phyloP scores from a whole-genome alignment of 2,797 vertebrate species.

The Neostethus bicornis region DNA sequence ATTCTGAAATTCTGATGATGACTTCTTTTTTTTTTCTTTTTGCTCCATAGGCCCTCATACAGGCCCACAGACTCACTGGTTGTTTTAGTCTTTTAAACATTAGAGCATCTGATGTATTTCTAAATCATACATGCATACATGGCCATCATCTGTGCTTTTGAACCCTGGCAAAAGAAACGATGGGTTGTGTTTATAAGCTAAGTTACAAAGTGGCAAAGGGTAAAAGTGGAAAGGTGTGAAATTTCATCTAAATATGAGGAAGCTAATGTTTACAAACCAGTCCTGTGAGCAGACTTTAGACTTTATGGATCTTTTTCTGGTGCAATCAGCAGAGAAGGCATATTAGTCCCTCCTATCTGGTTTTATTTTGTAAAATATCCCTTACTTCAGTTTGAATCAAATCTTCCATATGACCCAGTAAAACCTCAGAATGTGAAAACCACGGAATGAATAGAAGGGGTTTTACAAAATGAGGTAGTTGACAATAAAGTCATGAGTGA shows the following conservation, averaged over 20 bases:
- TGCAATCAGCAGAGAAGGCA: neutral
- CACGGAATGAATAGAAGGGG: neutral
- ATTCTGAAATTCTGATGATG: conserved; percentile 26
- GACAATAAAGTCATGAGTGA: neutral
- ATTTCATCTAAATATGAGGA: conserved; percentile 58
- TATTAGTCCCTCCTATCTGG: too few relatives aligned
- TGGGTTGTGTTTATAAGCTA: conserved; percentile 45
- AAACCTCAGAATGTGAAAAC: neutral
- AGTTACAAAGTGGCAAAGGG: conserved; percentile 17
- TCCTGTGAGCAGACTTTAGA: conserved; percentile 25
- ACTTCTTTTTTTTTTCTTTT: too few relatives aligned
- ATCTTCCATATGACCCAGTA: neutral
- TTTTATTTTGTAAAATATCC: too few relatives aligned
- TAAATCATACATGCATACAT: conserved; percentile 29
- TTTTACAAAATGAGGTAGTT: neutral
- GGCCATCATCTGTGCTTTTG: conserved; percentile 39
- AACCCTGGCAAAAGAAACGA: conserved; percentile 62
- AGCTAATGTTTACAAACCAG: conserved; percentile 35
- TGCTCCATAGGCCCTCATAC: neutral
- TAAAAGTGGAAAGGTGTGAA: conserved; percentile 41
- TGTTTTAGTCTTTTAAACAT: conserved; percentile 5
- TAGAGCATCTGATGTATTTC: conserved; percentile 2
- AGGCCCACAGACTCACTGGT: neutral
- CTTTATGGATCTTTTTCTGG: conserved; percentile 12
- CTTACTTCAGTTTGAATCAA: neutral